Percentiles rank a stretch among this genome's conserved stretches.
Conservation (phyloP, 2,797 vertebrate genomes). For the Falco naumanni region DNA sequence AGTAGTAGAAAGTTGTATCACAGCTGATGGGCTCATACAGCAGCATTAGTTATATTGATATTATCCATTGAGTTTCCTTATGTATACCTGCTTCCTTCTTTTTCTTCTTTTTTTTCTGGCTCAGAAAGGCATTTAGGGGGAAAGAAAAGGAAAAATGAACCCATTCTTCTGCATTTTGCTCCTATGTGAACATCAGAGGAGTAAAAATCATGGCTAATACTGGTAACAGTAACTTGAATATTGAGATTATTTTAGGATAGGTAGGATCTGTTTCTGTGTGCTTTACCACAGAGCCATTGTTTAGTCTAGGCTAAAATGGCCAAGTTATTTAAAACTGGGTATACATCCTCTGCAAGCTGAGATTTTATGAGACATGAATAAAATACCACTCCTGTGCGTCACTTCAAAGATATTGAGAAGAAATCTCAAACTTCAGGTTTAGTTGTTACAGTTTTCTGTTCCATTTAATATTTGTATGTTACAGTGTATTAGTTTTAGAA, state of each 20-base stretch:
- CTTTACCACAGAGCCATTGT: neutral
- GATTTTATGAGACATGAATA: neutral
- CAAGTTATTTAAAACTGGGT: neutral
- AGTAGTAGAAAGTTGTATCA: neutral
- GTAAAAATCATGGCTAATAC: neutral
- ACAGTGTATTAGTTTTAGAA: neutral
- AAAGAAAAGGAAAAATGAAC: neutral
- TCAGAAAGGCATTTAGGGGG: neutral
- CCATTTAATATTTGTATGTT: neutral
- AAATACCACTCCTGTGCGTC: neutral
- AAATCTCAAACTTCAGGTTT: neutral
- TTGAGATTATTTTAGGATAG: neutral
- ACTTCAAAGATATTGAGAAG: neutral
- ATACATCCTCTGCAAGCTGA: neutral
- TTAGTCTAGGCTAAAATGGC: neutral
- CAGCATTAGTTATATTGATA: neutral
- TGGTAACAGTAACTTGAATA: neutral
- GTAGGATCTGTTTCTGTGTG: neutral
- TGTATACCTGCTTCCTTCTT: neutral
- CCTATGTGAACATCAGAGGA: neutral
- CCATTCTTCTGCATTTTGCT: neutral
- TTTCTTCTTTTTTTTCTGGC: neutral
- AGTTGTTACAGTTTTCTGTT: neutral
- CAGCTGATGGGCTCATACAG: neutral
- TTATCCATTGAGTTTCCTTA: neutral